A percentile compares a stretch with the other conserved stretches of the same genome.
These are phyloP conservation scores for Disparrhopalites patrizii DNA, from an alignment of 2,888 invertebrate genomes.

Conservation along the genomic window DNA sequence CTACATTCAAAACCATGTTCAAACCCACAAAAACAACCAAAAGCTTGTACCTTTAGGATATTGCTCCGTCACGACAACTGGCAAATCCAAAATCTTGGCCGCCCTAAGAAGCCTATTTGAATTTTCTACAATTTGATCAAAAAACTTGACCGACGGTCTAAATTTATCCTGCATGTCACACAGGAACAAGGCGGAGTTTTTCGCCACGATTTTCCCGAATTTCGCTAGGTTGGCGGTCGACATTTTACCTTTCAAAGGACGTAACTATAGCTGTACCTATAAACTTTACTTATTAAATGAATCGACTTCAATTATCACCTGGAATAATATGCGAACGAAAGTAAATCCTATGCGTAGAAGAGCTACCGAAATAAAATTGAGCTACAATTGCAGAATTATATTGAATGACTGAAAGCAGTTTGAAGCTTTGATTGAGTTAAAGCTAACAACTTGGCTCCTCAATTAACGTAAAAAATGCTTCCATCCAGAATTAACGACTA, in stretches of 20 bases:
- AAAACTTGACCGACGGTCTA: slow-evolving; percentile 55
- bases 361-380: no score
- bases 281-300: no score
- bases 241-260: slow-evolving; percentile 15
- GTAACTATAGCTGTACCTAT: no score
- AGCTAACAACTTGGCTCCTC: no score
- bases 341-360: no score
- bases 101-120: slow-evolving; percentile 55
- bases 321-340: no score
- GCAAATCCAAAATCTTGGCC: slow-evolving; percentile 56
- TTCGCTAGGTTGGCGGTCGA: slow-evolving; percentile 26
- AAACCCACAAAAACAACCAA: no score
- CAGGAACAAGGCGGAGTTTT: slow-evolving; percentile 55
- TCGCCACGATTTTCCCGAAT: slow-evolving; percentile 52
- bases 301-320: no score
- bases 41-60: slow-evolving; percentile 61
- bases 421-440: not conserved
- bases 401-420: not conserved
- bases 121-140: slow-evolving; percentile 55
- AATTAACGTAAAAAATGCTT: no score
- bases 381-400: no score
- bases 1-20: no score
- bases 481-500: no score
- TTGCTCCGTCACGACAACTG: slow-evolving; percentile 59
- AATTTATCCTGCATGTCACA: slow-evolving; percentile 61